phyloP scores from a whole-genome alignment of 2,113 vertebrate genomes.

The Microtus richardsoni region DNA sequence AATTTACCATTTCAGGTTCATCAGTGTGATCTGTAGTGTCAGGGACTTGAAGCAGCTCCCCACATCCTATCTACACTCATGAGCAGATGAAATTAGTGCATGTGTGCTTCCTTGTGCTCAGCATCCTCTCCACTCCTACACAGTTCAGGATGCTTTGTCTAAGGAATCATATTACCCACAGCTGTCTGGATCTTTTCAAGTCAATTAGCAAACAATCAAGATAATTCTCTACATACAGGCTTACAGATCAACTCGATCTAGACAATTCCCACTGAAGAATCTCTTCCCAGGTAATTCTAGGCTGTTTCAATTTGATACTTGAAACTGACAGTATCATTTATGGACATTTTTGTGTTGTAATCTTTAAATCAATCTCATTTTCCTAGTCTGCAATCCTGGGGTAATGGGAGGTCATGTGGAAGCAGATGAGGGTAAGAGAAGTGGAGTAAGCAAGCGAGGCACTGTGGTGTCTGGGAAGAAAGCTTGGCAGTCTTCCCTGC shows the following conservation, averaged over 20 bases:
- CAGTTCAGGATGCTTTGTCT: not conserved
- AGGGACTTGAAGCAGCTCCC: not conserved
- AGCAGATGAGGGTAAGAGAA: not conserved
- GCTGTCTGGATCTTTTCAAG: not conserved
- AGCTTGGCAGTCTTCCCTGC: too few species aligned
- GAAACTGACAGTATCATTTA: too few species aligned
- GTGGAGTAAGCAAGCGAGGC: not conserved
- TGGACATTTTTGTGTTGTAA: too few species aligned
- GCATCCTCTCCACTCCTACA: not conserved
- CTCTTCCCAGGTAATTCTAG: not conserved
- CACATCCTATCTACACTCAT: not conserved
- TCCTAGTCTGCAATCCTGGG: not conserved
- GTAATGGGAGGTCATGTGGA: too few species aligned
- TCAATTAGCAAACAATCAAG: not conserved
- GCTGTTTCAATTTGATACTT: too few species aligned
- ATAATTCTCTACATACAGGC: not conserved
- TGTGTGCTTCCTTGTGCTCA: too few species aligned
- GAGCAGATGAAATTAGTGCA: not conserved
- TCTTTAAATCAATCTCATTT: too few species aligned
- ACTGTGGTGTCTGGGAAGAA: not conserved
- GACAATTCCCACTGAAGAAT: not conserved
- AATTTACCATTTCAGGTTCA: not conserved
- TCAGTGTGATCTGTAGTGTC: not conserved
- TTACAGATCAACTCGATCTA: not conserved
- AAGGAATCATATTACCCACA: not conserved